These are phyloP conservation scores for Cheilosia scutellata DNA, from an alignment of 2,888 invertebrate genomes.

Conservation along the genomic window DNA sequence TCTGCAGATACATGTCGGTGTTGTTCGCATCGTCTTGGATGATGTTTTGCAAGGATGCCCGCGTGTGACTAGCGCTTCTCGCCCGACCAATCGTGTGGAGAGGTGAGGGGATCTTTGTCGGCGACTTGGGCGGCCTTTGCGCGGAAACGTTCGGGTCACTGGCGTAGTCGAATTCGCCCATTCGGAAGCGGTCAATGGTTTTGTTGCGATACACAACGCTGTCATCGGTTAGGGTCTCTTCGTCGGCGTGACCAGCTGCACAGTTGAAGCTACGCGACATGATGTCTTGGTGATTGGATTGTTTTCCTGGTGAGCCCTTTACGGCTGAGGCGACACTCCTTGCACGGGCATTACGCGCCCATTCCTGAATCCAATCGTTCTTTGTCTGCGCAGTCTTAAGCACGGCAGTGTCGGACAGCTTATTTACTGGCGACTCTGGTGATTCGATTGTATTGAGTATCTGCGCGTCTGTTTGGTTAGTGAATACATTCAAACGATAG, in stretches of 20 bases:
- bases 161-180: constrained; percentile 83
- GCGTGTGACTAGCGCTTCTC: constrained; percentile 84
- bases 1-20: constrained; percentile 86
- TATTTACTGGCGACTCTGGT: constrained; percentile 55
- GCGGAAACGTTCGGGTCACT: constrained; percentile 80
- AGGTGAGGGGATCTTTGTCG: constrained; percentile 92
- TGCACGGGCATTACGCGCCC: constrained; percentile 87
- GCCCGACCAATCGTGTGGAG: constrained; percentile 87
- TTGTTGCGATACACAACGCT: constrained; percentile 80
- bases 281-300: constrained; percentile 75
- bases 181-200: constrained; percentile 81
- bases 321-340: constrained; percentile 81
- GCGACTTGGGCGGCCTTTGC: constrained; percentile 84
- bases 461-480: constrained; percentile 79
- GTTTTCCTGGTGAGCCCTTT: constrained; percentile 59
- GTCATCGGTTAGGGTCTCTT: constrained; percentile 81
- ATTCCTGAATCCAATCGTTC: constrained; percentile 87
- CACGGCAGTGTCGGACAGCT: constrained; percentile 80
- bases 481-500: constrained; percentile 83
- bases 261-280: constrained; percentile 84
- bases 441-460: constrained; percentile 65
- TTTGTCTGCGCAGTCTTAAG: constrained; percentile 83
- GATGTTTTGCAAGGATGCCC: constrained; percentile 80
- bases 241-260: constrained; percentile 73
- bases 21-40: constrained; percentile 79